These are phyloP conservation scores for Trichonephila clavata DNA, from an alignment of 1,140 invertebrate genomes.

Conservation along the genomic window DNA sequence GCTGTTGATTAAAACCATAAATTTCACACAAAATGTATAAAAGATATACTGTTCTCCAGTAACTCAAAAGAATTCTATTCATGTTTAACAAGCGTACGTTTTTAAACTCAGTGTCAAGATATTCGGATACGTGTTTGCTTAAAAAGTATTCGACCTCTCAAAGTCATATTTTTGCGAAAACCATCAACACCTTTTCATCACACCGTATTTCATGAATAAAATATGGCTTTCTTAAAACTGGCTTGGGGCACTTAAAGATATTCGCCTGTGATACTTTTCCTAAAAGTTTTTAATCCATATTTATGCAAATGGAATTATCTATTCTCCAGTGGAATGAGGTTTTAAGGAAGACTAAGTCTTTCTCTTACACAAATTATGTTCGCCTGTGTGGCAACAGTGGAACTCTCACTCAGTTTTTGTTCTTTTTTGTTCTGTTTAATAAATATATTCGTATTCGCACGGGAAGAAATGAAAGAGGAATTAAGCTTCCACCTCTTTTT, in stretches of 20 bases:
- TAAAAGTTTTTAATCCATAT: constrained; percentile 56
- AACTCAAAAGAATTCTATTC: no score
- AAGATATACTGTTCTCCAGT: no score
- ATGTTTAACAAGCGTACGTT: no score
- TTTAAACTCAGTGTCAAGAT: neutral
- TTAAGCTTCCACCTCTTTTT: neutral
- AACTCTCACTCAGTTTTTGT: no score
- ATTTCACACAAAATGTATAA: no score
- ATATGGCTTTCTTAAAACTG: constrained; percentile 28
- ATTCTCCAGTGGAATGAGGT: neutral
- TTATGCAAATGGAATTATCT: constrained; percentile 55
- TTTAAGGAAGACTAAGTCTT: neutral
- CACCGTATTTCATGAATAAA: constrained; percentile 43
- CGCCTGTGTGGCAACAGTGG: neutral
- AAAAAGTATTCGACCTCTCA: neutral
- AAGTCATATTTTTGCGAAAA: neutral
- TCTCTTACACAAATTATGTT: neutral
- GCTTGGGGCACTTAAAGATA: constrained; percentile 5
- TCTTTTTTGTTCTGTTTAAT: neutral
- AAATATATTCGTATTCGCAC: neutral
- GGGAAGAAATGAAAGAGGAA: neutral
- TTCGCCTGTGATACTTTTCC: constrained; percentile 13
- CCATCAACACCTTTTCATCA: neutral
- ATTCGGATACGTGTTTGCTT: neutral
- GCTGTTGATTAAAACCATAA: no score